phyloP scores from a whole-genome alignment of 2,113 vertebrate genomes.

The Trochalopteron elliotii region DNA sequence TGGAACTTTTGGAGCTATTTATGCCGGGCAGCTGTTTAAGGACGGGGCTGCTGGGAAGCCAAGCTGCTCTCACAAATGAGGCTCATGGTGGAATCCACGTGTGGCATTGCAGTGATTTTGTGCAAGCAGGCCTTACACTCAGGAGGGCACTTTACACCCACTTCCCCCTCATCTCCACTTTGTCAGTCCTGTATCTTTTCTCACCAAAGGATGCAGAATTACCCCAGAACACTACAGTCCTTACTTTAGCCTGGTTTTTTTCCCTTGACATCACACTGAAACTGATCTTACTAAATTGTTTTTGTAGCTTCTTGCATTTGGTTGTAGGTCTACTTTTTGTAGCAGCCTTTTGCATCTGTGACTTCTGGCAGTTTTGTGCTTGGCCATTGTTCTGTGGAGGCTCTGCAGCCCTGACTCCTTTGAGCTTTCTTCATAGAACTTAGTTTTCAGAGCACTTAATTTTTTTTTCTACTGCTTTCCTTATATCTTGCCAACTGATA shows the following conservation, averaged over 20 bases:
- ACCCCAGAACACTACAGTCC: fast-evolving
- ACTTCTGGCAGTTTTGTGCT: not conserved
- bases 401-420: not conserved
- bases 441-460: not conserved
- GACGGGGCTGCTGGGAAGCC: not conserved
- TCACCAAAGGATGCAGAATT: not conserved
- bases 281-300: not conserved
- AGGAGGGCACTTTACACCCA: not conserved
- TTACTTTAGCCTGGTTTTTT: not conserved
- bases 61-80: not conserved
- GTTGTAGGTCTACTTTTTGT: not conserved
- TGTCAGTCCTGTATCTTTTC: not conserved
- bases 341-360: not conserved
- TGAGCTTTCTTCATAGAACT: not conserved
- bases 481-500: not conserved
- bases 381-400: not conserved
- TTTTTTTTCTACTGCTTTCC: not conserved
- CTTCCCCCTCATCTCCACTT: not conserved
- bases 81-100: not conserved
- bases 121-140: not conserved
- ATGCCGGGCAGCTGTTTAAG: not conserved
- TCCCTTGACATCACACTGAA: not conserved
- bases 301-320: not conserved
- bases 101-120: not conserved
- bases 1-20: slow-evolving; percentile 5